Conservation (phyloP, 1,140 invertebrate species). For the Galendromus occidentalis region DNA sequence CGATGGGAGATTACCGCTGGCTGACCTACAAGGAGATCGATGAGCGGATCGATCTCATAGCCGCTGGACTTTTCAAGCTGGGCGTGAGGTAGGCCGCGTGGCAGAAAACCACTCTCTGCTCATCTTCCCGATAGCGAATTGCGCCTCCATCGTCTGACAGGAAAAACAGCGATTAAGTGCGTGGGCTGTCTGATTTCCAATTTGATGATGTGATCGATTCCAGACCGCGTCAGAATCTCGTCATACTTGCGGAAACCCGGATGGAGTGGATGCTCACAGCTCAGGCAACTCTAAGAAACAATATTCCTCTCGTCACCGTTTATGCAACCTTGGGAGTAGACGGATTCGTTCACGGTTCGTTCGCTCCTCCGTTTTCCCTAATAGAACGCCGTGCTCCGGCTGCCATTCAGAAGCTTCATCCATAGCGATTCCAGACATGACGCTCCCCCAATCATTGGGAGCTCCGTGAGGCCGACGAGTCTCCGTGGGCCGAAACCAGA, state of each 20-base stretch:
- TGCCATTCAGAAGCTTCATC: too few species aligned
- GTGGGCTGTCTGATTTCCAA: too few species aligned
- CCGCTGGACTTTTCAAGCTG: conserved; percentile 22
- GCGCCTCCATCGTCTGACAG: too few species aligned
- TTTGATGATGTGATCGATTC: too few species aligned
- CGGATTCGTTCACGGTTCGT: conserved; percentile 60
- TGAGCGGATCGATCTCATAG: conserved; percentile 47
- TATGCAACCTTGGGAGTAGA: conserved; percentile 90
- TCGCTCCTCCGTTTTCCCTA: background rate
- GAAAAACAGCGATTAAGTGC: too few species aligned
- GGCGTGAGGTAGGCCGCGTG: background rate
- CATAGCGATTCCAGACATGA: too few species aligned
- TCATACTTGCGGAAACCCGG: conserved; percentile 86
- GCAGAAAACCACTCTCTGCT: too few species aligned
- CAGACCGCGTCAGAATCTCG: conserved; percentile 39
- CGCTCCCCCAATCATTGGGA: too few species aligned
- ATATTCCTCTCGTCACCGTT: conserved; percentile 61
- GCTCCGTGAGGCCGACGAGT: too few species aligned
- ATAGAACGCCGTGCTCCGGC: too few species aligned
- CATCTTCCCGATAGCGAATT: too few species aligned
- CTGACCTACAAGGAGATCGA: conserved; percentile 59
- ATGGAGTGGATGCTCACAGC: conserved; percentile 90
- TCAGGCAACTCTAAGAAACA: conserved; percentile 17
- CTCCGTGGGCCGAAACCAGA: too few species aligned
- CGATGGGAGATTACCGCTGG: conserved; percentile 78